A percentile compares a stretch with the other conserved stretches of the same genome.
Conservation (phyloP, 92 coral and sea anemone species). For the Anthopleura xanthogrammica region DNA sequence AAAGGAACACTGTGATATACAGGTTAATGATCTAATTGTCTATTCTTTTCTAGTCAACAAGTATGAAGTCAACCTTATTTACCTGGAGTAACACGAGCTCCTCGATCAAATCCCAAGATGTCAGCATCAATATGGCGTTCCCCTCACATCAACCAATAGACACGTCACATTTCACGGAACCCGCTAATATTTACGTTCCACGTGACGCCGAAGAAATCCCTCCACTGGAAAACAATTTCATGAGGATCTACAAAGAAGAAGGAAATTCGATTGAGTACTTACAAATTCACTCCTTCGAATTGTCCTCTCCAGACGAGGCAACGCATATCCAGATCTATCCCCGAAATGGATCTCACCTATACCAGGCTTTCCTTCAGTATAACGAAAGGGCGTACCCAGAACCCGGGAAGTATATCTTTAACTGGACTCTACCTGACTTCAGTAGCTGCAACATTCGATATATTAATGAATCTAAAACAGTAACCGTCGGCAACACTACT, state of each 20-base stretch:
- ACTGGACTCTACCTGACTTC: slow-evolving; percentile 76
- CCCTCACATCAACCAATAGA: slow-evolving; percentile 31
- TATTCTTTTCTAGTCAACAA: neutral
- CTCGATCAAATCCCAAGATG: slow-evolving; percentile 50
- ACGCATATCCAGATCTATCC: slow-evolving; percentile 68
- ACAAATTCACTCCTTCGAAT: slow-evolving; percentile 53
- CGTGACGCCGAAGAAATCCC: slow-evolving; percentile 61
- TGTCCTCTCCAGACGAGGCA: slow-evolving; percentile 54
- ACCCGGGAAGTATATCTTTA: slow-evolving; percentile 33
- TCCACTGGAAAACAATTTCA: slow-evolving; percentile 24
- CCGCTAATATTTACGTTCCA: slow-evolving; percentile 58
- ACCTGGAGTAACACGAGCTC: slow-evolving; percentile 79
- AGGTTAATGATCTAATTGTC: neutral
- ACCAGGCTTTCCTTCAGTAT: slow-evolving; percentile 44
- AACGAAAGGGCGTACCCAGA: slow-evolving; percentile 55
- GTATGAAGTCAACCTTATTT: slow-evolving; percentile 38
- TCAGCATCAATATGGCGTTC: slow-evolving; percentile 37
- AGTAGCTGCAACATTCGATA: slow-evolving; percentile 54
- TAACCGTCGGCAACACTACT: slow-evolving; percentile 11
- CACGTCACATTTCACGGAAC: slow-evolving; percentile 52
- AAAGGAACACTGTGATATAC: neutral
- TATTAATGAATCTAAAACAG: slow-evolving; percentile 9
- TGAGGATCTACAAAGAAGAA: slow-evolving; percentile 50
- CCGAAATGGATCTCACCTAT: slow-evolving; percentile 35
- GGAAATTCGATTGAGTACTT: slow-evolving; percentile 33